Base-by-base conservation (phyloP, 2,797 vertebrate genomes). In the Thripadectes ignobilis region DNA sequence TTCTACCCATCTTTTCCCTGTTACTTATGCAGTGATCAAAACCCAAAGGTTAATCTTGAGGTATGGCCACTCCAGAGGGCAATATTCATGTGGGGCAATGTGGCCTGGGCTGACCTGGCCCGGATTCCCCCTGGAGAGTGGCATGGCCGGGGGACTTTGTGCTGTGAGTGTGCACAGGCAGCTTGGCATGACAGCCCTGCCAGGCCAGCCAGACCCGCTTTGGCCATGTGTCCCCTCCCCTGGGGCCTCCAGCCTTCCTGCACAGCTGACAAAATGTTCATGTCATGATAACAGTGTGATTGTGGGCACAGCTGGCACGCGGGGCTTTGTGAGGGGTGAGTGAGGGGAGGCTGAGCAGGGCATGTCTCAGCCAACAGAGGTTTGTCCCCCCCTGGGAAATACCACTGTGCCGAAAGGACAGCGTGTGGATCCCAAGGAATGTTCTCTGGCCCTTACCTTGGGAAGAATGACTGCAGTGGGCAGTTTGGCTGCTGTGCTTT, bases 311-410 rank as follows among this genome's bases (percentile, higher is more conserved):
- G 43, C 88, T 97, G 0, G 0, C 88, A 87, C 0, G 2, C 63
- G 24, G 49, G 7, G 58, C 83, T 96, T 92, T 75, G 92, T 73
- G 72, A 82, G 86, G 95, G 95, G 88, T 91, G 90, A 96, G 73
- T 58, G 92, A 87, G 54, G 51, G 49, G 55, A 90, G 62, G 46
- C 77, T 92, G 69, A 65, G 39, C 95, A 84, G 82, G 79, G 90
- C 32, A 82, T 66, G 66, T 89, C 95, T 92, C 94, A 94, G 96
- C 95, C 95, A 96, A 96, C 78, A 61, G 85, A n/a, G 82, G 91
- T 94, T 92, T 6, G 27, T 83, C 93, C 49, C 88, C 88, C 96
- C 88, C 86, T 48, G 65, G 89, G 91, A 94, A 95, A 92, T 54
- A 24, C 76, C 59, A 39, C 51, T 0, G 4, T 85, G 84, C 89